These are phyloP conservation scores for Avahi laniger DNA, from an alignment of 2,797 vertebrate species.

Conservation along the genomic window DNA sequence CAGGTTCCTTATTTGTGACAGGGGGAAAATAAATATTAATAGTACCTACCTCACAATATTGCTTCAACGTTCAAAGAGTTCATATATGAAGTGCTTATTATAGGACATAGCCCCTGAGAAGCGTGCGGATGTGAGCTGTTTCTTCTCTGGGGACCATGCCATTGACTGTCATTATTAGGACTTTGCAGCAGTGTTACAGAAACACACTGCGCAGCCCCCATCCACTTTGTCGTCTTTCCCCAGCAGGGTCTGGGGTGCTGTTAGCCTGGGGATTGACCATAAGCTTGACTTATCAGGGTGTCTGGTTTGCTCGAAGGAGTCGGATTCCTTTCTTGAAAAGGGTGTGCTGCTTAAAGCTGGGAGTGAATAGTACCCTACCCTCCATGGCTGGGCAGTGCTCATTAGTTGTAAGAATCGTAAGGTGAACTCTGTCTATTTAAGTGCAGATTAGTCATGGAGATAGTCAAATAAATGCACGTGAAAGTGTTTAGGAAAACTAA, in stretches of 20 bases:
- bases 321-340: not conserved
- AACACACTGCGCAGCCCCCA: not conserved
- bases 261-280: not conserved
- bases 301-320: not conserved
- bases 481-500: conserved; percentile 1
- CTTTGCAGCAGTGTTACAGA: not conserved
- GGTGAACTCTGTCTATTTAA: conserved; percentile 1
- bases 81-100: not conserved
- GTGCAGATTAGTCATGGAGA: conserved; percentile 17
- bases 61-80: not conserved
- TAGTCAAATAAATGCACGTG: conserved; percentile 3
- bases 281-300: not conserved
- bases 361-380: not conserved
- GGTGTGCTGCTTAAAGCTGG: not conserved
- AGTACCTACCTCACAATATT: not conserved
- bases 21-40: not conserved
- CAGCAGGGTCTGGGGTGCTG: not conserved
- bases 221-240: not conserved
- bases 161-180: not conserved
- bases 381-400: not conserved
- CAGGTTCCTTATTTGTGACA: conserved; percentile 37
- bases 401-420: not conserved
- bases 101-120: not conserved
- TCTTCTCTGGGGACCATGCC: not conserved
- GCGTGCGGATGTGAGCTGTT: not conserved